These are phyloP conservation scores for Zophobas atratus DNA, from an alignment of 1,140 invertebrate genomes.

Conservation along the genomic window DNA sequence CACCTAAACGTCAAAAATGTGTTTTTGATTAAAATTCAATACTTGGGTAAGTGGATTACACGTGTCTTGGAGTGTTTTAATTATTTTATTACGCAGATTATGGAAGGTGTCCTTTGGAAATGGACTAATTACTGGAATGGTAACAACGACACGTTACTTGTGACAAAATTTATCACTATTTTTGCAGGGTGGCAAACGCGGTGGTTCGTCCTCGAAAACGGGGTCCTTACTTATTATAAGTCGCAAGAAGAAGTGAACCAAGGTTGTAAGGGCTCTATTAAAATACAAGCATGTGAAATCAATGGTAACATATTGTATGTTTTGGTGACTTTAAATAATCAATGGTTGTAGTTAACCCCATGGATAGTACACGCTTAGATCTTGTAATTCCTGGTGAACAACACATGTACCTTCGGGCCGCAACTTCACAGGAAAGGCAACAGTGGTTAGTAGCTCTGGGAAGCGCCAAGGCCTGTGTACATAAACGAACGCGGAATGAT, in stretches of 20 bases:
- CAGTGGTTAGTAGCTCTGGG: slow-evolving; percentile 87
- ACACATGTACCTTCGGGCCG: slow-evolving; percentile 84
- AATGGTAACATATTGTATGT: slow-evolving; percentile 72
- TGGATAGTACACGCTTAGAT: slow-evolving; percentile 82
- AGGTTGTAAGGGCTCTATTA: slow-evolving; percentile 88
- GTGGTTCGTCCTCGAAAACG: slow-evolving; percentile 88
- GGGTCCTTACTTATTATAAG: slow-evolving; percentile 86
- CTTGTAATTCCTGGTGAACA: slow-evolving; percentile 87
- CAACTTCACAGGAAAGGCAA: slow-evolving; percentile 82
- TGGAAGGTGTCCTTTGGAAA: slow-evolving; percentile 86
- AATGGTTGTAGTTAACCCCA: slow-evolving; percentile 76
- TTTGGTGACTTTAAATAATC: slow-evolving; percentile 1
- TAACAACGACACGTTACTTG: slow-evolving; percentile 63
- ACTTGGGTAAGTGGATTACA: background rate
- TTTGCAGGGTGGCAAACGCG: slow-evolving; percentile 86
- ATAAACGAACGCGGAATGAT: slow-evolving; percentile 67
- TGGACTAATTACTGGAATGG: slow-evolving; percentile 90
- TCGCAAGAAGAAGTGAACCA: slow-evolving; percentile 87
- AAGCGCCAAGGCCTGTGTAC: slow-evolving; percentile 84
- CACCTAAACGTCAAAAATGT: slow-evolving; percentile 3
- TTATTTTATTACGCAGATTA: slow-evolving; percentile 61
- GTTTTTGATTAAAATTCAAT: background rate
- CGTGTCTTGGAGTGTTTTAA: background rate
- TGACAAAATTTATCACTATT: slow-evolving; percentile 38
- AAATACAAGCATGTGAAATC: slow-evolving; percentile 87